Evolutionary conservation across 2,888 invertebrate genomes (phyloP).

Genomic region (Seira ritae): DNA sequence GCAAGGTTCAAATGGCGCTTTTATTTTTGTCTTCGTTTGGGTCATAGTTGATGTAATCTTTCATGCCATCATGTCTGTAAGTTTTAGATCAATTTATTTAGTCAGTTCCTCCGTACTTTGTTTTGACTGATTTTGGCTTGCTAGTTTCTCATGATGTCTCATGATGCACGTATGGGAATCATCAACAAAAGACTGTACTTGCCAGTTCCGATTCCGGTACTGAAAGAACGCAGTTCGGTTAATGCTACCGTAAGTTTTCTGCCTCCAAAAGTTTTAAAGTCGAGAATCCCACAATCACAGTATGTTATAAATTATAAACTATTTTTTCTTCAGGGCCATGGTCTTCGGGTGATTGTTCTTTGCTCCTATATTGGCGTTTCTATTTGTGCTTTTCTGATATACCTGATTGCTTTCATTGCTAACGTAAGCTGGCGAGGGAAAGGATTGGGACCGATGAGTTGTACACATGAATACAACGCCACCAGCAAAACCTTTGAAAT

Average conservation of each 20-base stretch:
- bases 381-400: background rate
- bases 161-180: constrained; percentile 26
- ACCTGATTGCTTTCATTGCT: background rate
- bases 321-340: constrained; percentile 14
- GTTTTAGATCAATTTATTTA: background rate
- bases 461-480: constrained; percentile 9
- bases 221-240: background rate
- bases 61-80: constrained; percentile 32
- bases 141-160: background rate
- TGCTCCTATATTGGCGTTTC: background rate
- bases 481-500: background rate
- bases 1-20: background rate
- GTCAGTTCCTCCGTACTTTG: background rate
- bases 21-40: background rate
- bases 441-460: constrained; percentile 16
- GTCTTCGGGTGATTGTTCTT: constrained; percentile 4
- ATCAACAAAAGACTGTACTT: constrained; percentile 10
- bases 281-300: constrained; percentile 15
- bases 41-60: constrained; percentile 30
- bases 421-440: background rate
- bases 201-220: constrained; percentile 37
- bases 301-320: background rate
- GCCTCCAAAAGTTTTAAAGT: too few species aligned
- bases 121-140: background rate
- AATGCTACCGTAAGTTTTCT: constrained; percentile 31